Base-by-base conservation (phyloP, 2,888 invertebrate genomes). In the Acleris laterana region DNA sequence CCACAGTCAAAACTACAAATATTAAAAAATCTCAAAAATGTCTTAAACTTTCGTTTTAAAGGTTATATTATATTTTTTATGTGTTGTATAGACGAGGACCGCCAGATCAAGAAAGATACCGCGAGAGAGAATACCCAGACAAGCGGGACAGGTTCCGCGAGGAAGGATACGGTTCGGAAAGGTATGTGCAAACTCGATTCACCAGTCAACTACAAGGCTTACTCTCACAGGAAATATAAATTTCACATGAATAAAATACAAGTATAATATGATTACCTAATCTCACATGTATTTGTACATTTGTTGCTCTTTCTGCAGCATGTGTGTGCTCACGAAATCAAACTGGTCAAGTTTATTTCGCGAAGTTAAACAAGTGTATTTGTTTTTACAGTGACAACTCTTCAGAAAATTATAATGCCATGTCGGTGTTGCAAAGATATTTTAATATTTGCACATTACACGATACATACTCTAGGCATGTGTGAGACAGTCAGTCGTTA, bases 321-420 rank as follows among this genome's bases (percentile, higher is more conserved):
- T 87, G 84, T 77, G 74, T 79, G 78, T 79, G 75, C 79, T 77
- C 75, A 71, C 75, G 74, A 63, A 68, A 62, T 71, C 67, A 70
- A 68, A 59, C 61, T 71, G 75, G 68, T 70, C 74, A 70, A 77
- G 77, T 74, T 74, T 80, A 79, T 81, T 73, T 74, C 76, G 83
- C 84, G 80, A 80, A 81, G 84, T 87, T 90, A 90, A 90, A 90
- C 83, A 77, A 87, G 84, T 89, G 85, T 87, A 90, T 93, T 93
- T 93, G 84, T 93, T 91, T 92, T 93, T 93, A 91, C 93, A 93
- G 92, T 92, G 91, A 83, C 90, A 78, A 81, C 89, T 88, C 93
- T 83, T 88, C 92, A 89, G 90, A 89, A 88, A 88, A 84, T 89
- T 84, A 74, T 92, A 84, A 85, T 89, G 88, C 84, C 80, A 84